Conservation (phyloP, 2,888 invertebrate genomes). For the Siphlonurus alternatus region DNA sequence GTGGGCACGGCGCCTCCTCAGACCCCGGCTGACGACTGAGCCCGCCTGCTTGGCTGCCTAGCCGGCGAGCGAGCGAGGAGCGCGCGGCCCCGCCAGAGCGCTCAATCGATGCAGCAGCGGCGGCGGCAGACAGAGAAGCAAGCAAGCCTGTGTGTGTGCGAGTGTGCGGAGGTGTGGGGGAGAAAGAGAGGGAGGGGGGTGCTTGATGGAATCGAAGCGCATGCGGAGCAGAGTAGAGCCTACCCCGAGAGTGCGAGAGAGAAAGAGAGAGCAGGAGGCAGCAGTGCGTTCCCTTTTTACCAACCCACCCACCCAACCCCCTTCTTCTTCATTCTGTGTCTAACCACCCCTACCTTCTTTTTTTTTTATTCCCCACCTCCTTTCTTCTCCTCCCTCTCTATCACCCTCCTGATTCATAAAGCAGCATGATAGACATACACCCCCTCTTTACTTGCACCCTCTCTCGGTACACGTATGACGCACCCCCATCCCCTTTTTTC, state of each 20-base stretch:
- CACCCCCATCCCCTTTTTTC: not conserved
- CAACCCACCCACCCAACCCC: not conserved
- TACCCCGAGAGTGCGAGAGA: not conserved
- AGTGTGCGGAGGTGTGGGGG: not conserved
- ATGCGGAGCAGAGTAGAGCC: not conserved
- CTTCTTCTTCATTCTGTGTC: not conserved
- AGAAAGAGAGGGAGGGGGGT: not conserved
- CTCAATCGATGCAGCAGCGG: slow-evolving; percentile 2
- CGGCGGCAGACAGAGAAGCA: not conserved
- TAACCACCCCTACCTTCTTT: not conserved
- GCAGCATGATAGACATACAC: not conserved
- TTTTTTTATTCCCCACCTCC: no score
- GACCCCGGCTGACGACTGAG: not conserved
- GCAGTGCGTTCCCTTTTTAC: not conserved
- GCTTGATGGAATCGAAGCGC: not conserved
- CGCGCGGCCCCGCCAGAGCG: not conserved
- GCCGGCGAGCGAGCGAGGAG: not conserved
- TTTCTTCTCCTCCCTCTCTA: not conserved
- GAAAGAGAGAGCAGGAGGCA: not conserved
- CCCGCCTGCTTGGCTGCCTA: not conserved
- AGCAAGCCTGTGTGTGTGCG: not conserved
- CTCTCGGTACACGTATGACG: not conserved
- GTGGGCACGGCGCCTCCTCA: not conserved
- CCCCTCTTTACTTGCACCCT: not conserved
- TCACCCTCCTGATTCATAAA: not conserved